These are phyloP conservation scores for Drosophila quinaria DNA, from an alignment of 2,888 invertebrate species.

Conservation along the genomic window DNA sequence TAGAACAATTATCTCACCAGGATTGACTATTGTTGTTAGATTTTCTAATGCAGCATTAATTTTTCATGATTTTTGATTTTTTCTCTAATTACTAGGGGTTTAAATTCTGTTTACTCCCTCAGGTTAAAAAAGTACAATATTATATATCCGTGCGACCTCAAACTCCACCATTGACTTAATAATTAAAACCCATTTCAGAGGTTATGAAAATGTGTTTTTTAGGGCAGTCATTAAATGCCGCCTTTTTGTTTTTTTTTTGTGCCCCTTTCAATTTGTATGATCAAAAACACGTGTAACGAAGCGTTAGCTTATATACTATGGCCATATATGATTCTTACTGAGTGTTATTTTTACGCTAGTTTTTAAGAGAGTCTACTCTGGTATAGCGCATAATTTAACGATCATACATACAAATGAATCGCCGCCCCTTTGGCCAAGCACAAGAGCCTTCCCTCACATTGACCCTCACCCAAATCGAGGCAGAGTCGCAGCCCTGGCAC, in stretches of 20 bases:
- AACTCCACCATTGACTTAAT: too few species aligned
- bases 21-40: too few species aligned
- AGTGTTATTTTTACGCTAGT: conserved; percentile 3
- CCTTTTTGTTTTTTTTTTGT: neutral
- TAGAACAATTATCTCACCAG: too few species aligned
- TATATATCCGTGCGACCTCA: too few species aligned
- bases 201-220: neutral
- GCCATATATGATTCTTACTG: neutral
- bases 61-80: too few species aligned
- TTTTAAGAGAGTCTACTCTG: conserved; percentile 2
- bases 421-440: conserved; percentile 49
- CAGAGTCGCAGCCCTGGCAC: conserved; percentile 63
- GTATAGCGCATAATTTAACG: conserved; percentile 19
- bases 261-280: neutral
- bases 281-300: neutral
- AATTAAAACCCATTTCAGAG: neutral
- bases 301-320: neutral
- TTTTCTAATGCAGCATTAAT: too few species aligned
- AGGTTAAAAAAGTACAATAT: too few species aligned
- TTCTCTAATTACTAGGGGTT: too few species aligned
- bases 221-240: neutral
- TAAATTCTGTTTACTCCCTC: too few species aligned
- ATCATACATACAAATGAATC: conserved; percentile 6
- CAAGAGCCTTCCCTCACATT: conserved; percentile 66
- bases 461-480: conserved; percentile 76